Evolutionary conservation across 1,140 invertebrate genomes (phyloP).

Genomic region (Drosophila micromelanica): DNA sequence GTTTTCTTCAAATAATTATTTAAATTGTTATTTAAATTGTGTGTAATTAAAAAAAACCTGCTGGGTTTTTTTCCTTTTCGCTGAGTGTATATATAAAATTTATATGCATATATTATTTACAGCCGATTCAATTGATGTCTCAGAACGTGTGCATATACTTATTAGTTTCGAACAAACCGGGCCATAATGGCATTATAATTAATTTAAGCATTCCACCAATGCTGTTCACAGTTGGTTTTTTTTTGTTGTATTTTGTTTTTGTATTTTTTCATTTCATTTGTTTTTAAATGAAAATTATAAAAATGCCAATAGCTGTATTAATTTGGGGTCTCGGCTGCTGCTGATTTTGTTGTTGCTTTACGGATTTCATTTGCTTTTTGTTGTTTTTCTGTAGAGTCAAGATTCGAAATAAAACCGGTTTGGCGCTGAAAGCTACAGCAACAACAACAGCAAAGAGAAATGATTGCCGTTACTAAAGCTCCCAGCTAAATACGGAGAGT

Average conservation of each 20-base stretch:
- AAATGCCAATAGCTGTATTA: slow-evolving; percentile 55
- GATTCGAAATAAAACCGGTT: slow-evolving; percentile 50
- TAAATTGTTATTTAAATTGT: no score
- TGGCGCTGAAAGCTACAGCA: slow-evolving; percentile 25
- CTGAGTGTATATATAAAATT: neutral
- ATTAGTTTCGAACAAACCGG: slow-evolving; percentile 48
- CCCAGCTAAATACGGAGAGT: slow-evolving; percentile 39
- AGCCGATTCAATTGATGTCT: slow-evolving; percentile 8
- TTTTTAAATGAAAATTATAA: slow-evolving; percentile 54
- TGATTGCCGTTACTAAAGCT: slow-evolving; percentile 56
- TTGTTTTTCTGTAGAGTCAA: slow-evolving; percentile 35
- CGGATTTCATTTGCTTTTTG: slow-evolving; percentile 43
- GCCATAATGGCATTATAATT: slow-evolving; percentile 71
- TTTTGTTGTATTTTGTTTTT: slow-evolving; percentile 8
- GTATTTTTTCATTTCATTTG: slow-evolving; percentile 10
- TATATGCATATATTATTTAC: neutral
- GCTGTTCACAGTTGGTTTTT: slow-evolving; percentile 22
- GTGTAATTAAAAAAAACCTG: no score
- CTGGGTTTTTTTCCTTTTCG: no score
- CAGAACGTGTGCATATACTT: slow-evolving; percentile 36
- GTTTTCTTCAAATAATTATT: no score
- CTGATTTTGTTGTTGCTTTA: slow-evolving; percentile 33
- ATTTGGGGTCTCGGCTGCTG: slow-evolving; percentile 32
- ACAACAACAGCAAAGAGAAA: slow-evolving; percentile 35
- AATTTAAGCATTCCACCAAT: slow-evolving; percentile 53